These are phyloP conservation scores for Salticus scenicus DNA, from an alignment of 2,888 invertebrate genomes.

Conservation along the genomic window DNA sequence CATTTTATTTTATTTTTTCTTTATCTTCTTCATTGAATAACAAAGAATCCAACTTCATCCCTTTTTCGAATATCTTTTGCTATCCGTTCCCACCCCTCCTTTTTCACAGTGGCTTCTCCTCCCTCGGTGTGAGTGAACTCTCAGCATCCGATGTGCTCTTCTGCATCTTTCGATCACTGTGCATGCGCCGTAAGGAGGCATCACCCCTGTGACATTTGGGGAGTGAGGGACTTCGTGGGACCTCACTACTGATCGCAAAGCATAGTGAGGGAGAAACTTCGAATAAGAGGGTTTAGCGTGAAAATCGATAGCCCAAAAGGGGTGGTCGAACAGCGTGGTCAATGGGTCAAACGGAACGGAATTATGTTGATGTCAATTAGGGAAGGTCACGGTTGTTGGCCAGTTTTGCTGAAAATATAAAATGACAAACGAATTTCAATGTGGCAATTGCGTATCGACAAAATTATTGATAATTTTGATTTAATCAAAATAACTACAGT, in stretches of 20 bases:
- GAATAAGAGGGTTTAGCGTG: background rate
- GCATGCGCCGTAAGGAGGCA: slow-evolving; percentile 34
- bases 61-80: background rate
- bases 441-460: too few species aligned
- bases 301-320: background rate
- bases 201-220: slow-evolving; percentile 61
- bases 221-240: background rate
- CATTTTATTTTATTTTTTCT: too few species aligned
- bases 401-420: too few species aligned
- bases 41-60: too few species aligned
- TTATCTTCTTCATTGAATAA: too few species aligned
- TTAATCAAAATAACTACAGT: too few species aligned
- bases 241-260: background rate
- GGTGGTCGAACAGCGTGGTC: background rate
- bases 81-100: slow-evolving; percentile 11
- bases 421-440: too few species aligned
- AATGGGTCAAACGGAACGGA: background rate
- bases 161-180: slow-evolving; percentile 27
- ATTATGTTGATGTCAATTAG: background rate
- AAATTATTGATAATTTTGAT: too few species aligned
- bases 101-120: background rate
- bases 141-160: slow-evolving; percentile 17
- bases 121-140: slow-evolving; percentile 21
- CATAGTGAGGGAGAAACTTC: background rate
- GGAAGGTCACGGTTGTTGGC: background rate